Base-by-base conservation (phyloP, 2,888 invertebrate species). In the Hemaris fuciformis region DNA sequence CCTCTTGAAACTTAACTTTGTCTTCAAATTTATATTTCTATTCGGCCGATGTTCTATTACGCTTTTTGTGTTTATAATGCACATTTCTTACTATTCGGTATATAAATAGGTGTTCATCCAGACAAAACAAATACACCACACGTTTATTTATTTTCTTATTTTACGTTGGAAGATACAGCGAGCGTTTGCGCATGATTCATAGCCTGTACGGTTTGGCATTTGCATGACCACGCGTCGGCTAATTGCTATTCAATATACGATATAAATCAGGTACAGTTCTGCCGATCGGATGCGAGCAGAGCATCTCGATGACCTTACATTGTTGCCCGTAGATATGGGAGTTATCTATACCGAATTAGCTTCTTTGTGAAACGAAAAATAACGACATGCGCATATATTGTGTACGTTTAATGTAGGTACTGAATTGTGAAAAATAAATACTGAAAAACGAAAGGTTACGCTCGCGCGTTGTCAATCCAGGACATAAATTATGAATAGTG, bases 201-300 rank as follows among this genome's bases (percentile, higher is more conserved):
- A 81, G 74, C 77, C 59, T 25, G 20, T 60, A 65, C 41, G 34
- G 80, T 84, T 79, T 80, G 81, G 77, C 84, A 87, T 89, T 89
- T 83, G 84, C 88, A 87, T 86, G 83, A 83, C 76, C 75, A 84
- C 77, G 79, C 79, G 71, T 74, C 70, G 75, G 77, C 78, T 87
- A 87, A 87, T 90, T 89, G 84, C 81, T 85, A 84, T 86, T 85
- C 84, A 79, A 76, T 58, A 71, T 82, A 77, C 74, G 79, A 84
- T 84, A 85, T 85, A 87, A 85, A 90, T 89, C 83, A 86, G 80
- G 75, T 77, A 71, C 71, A 70, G 69, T 73, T 75, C 74, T 69
- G 69, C 70, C 64, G 77, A 76, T 76, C 72, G 63, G 69, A 73
- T 75, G 63, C 67, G 68, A 71, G 69, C 63, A 64, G 63, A 71